Percentiles rank a stretch among this genome's conserved stretches.
phyloP scores from a whole-genome alignment of 2,797 vertebrate genomes.

The Squalus acanthias region DNA sequence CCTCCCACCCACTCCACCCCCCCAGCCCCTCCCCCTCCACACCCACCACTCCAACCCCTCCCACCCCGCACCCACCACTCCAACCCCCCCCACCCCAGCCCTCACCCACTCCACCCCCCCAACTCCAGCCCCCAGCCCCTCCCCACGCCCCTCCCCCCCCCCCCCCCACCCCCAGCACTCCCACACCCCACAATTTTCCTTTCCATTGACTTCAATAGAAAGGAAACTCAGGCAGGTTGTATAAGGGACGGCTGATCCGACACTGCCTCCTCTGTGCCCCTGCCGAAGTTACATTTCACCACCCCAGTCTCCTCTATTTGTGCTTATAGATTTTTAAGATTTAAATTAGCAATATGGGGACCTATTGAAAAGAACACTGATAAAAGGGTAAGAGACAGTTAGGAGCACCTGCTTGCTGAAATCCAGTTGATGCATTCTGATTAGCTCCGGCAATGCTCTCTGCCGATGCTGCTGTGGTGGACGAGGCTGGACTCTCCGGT shows the following conservation, averaged over 20 bases:
- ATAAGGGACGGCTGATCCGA: neutral
- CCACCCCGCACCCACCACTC: too few relatives aligned
- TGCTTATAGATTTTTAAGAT: neutral
- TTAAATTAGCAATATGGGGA: neutral
- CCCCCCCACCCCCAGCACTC: too few relatives aligned
- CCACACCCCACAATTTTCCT: neutral
- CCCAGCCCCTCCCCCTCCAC: too few relatives aligned
- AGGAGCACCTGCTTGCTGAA: conserved; percentile 62
- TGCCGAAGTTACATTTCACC: neutral
- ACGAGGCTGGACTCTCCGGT: conserved; percentile 56
- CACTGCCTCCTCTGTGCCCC: neutral
- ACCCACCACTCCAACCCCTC: too few relatives aligned
- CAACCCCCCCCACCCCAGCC: too few relatives aligned
- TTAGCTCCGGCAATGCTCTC: conserved; percentile 47
- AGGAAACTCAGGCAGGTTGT: too few relatives aligned
- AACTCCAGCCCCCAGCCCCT: too few relatives aligned
- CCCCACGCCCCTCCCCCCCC: too few relatives aligned
- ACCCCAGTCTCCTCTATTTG: neutral
- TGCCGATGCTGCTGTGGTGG: conserved; percentile 43
- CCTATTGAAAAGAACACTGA: neutral
- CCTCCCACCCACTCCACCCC: too few relatives aligned
- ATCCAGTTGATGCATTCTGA: conserved; percentile 47
- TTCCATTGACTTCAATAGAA: neutral
- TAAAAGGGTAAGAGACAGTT: neutral
- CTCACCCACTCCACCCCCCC: too few relatives aligned